phyloP scores from a whole-genome alignment of 1,140 invertebrate species.

The Lethocerus indicus region DNA sequence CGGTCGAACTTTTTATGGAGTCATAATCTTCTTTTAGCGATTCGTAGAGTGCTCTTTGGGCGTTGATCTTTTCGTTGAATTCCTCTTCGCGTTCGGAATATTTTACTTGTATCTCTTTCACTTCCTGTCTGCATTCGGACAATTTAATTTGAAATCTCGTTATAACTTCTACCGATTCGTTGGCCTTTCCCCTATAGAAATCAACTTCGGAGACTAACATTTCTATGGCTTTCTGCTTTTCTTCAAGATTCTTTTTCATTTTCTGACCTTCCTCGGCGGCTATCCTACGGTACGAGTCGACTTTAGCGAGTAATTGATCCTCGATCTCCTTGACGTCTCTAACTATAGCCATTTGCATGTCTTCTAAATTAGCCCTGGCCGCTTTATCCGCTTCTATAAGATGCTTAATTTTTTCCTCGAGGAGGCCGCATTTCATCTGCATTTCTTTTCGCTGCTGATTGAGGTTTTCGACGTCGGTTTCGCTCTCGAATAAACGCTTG shows the following conservation, averaged over 20 bases:
- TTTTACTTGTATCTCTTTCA: slow-evolving; percentile 4
- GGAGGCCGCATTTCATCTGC: background rate
- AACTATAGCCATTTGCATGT: slow-evolving; percentile 1
- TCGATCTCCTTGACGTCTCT: slow-evolving; percentile 10
- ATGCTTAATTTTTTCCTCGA: slow-evolving; percentile 11
- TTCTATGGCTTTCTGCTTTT: slow-evolving; percentile 11
- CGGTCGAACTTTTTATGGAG: background rate
- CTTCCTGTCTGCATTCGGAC: slow-evolving; percentile 5
- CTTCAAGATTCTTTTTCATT: slow-evolving; percentile 5
- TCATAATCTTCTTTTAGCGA: slow-evolving; percentile 5
- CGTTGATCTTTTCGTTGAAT: slow-evolving; percentile 10
- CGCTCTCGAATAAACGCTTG: slow-evolving; percentile 10
- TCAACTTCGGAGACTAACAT: slow-evolving; percentile 9
- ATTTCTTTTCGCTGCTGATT: slow-evolving; percentile 11
- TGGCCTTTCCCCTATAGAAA: slow-evolving; percentile 4
- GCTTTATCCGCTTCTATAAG: slow-evolving; percentile 7
- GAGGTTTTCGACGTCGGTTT: slow-evolving; percentile 12
- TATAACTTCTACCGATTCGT: slow-evolving; percentile 5
- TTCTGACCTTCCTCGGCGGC: slow-evolving; percentile 11
- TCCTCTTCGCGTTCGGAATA: slow-evolving; percentile 6
- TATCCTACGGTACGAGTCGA: slow-evolving; percentile 10
- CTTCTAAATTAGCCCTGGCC: slow-evolving; percentile 3
- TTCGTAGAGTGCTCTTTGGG: slow-evolving; percentile 8
- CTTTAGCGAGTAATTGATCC: slow-evolving; percentile 8
- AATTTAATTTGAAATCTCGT: slow-evolving; percentile 1